These are phyloP conservation scores for Haemorhous mexicanus DNA, from an alignment of 2,113 vertebrate genomes.

Conservation along the genomic window DNA sequence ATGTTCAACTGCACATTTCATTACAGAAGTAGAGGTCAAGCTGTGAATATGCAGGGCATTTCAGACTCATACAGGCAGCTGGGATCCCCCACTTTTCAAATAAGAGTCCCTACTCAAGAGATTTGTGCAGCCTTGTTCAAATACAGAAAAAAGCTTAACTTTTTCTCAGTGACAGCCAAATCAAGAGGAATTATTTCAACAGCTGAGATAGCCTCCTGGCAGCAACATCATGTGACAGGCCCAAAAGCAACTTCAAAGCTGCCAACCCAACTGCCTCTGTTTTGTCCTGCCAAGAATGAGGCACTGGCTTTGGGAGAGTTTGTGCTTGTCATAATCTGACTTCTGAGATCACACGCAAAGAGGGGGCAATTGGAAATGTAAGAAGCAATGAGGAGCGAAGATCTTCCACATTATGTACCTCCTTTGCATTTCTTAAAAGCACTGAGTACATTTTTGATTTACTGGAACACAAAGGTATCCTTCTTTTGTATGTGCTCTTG, in stretches of 20 bases:
- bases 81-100: background rate
- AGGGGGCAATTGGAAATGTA: background rate
- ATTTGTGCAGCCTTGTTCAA: background rate
- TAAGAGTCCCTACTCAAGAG: background rate
- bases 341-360: background rate
- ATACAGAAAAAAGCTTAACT: constrained; percentile 25
- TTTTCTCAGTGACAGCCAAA: constrained; percentile 4
- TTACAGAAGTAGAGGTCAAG: background rate
- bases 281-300: constrained; percentile 33
- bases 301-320: background rate
- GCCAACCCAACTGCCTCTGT: constrained; percentile 22
- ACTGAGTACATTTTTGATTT: background rate
- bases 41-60: background rate
- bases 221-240: constrained; percentile 8
- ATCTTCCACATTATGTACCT: background rate
- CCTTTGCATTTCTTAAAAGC: background rate
- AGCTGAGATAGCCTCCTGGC: constrained; percentile 33
- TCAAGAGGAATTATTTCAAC: constrained; percentile 37
- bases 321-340: background rate
- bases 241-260: constrained; percentile 44
- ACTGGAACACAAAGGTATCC: background rate
- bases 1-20: background rate
- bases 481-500: background rate
- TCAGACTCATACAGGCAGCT: background rate
- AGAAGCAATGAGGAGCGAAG: background rate